phyloP scores from a whole-genome alignment of 2,113 vertebrate species.

The cattle (Bos taurus) region ARS-UCD2.0 NC_037330.1:69865501-69866000 shows the following conservation, averaged over 20 bases:
- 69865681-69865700: constrained; percentile 11
- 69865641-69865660: not conserved
- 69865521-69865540: not conserved
- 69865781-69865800: not conserved
- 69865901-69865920: not conserved
- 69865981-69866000: not conserved
- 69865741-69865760: constrained; percentile 18
- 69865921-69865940: not conserved
- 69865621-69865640: constrained; percentile 7
- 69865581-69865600: not conserved
- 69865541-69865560: not conserved
- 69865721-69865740: constrained; percentile 50
- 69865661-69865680: not conserved
- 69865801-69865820: not conserved
- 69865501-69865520: not conserved
- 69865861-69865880: not conserved
- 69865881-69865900: not conserved
- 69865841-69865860: not conserved
- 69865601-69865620: not conserved
- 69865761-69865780: constrained; percentile 21
- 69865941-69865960: not conserved
- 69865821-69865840: not conserved
- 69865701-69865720: not conserved
- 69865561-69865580: not conserved
- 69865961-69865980: not conserved